phyloP scores from a whole-genome alignment of 1,140 invertebrate species.

The Rhysida immarginata region DNA sequence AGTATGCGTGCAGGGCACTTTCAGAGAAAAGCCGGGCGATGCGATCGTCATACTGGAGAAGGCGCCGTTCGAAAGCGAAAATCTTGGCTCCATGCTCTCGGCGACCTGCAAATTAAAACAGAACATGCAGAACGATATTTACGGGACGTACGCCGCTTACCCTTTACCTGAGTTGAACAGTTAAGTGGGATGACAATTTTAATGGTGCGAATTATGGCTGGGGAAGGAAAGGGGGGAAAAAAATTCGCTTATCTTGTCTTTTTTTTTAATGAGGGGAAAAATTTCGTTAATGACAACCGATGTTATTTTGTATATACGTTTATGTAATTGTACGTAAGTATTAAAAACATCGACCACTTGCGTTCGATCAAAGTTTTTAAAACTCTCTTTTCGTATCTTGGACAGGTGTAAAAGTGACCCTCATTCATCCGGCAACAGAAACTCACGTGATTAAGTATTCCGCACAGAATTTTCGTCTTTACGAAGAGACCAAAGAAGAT shows the following conservation, averaged over 20 bases:
- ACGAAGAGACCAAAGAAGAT: constrained; percentile 68
- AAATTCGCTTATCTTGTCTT: no score
- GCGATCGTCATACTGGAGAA: constrained; percentile 51
- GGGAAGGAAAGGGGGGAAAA: no score
- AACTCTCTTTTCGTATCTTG: constrained; percentile 23
- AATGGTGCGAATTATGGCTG: no score
- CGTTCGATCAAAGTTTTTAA: constrained; percentile 7
- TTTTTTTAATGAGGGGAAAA: no score
- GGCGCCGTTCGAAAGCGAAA: constrained; percentile 53
- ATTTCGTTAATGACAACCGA: no score
- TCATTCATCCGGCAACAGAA: constrained; percentile 82
- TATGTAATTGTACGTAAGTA: neutral
- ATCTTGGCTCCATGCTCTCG: constrained; percentile 41
- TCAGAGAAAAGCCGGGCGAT: neutral
- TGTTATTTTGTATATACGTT: constrained; percentile 12
- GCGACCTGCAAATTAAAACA: constrained; percentile 40
- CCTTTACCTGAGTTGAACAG: constrained; percentile 47
- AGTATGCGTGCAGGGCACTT: neutral
- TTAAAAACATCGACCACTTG: neutral
- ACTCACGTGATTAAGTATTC: constrained; percentile 81
- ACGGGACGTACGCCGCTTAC: constrained; percentile 61
- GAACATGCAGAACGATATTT: constrained; percentile 69
- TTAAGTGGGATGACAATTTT: no score
- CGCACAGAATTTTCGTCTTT: constrained; percentile 48
- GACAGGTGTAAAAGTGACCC: constrained; percentile 61